A percentile compares a stretch with the other conserved stretches of the same genome.
Conservation (phyloP, 2,797 vertebrate species). For the Myotis pilosus region DNA sequence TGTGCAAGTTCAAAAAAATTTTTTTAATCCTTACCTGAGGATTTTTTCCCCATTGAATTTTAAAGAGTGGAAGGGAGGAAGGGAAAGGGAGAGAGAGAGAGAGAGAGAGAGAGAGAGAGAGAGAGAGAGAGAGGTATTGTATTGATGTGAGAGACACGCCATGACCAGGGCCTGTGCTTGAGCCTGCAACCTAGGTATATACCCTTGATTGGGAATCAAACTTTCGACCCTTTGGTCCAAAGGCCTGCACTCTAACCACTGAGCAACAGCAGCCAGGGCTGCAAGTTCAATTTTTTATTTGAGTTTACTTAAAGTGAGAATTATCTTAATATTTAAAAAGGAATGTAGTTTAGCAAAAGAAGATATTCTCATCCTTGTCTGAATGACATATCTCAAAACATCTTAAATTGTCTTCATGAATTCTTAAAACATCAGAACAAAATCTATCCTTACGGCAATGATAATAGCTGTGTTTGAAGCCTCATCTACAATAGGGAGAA, state of each 20-base stretch:
- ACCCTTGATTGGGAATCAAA: too few species aligned
- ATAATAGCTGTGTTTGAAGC: neutral
- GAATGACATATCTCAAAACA: neutral
- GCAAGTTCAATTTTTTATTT: neutral
- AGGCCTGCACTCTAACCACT: too few species aligned
- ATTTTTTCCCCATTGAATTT: too few species aligned
- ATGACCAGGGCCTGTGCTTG: too few species aligned
- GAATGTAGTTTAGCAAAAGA: conserved; percentile 13
- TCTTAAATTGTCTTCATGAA: neutral
- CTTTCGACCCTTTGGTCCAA: too few species aligned
- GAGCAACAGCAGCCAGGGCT: neutral
- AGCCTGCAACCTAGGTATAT: too few species aligned
- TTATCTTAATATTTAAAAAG: conserved; percentile 36
- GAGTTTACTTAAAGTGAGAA: conserved; percentile 31
- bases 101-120: too few species aligned
- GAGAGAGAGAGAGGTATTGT: too few species aligned
- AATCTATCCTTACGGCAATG: neutral
- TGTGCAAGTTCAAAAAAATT: neutral
- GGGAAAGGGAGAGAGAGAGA: too few species aligned
- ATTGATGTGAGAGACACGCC: too few species aligned
- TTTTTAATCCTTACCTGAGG: neutral
- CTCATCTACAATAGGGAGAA: neutral
- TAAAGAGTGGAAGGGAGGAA: too few species aligned
- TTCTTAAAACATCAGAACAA: conserved; percentile 28
- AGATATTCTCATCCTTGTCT: neutral